Evolutionary conservation across 1,140 invertebrate species (phyloP).

Genomic region (Leptestheria dahalacensis): DNA sequence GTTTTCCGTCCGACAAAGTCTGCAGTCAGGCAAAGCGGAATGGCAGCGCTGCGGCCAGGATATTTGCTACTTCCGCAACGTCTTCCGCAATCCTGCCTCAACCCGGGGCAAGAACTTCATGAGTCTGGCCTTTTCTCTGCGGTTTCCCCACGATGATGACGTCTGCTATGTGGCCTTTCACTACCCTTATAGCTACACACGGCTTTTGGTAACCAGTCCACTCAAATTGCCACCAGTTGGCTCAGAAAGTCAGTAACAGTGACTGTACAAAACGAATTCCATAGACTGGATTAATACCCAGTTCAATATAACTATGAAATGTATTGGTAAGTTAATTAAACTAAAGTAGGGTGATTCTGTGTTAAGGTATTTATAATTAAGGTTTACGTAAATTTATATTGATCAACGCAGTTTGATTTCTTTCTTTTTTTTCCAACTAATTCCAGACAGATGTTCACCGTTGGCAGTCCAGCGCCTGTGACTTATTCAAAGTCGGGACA

Average conservation of each 20-base stretch:
- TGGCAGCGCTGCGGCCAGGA: constrained; percentile 59
- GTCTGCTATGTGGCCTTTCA: constrained; percentile 82
- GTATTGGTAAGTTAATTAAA: too few species aligned
- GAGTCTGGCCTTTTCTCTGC: constrained; percentile 67
- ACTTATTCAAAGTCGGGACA: background rate
- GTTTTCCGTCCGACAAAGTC: constrained; percentile 59
- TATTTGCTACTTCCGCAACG: constrained; percentile 61
- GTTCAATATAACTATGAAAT: too few species aligned
- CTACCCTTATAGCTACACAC: constrained; percentile 75
- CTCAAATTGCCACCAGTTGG: too few species aligned
- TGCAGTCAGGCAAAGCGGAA: constrained; percentile 34
- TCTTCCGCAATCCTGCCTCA: constrained; percentile 23
- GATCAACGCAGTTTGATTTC: too few species aligned
- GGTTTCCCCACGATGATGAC: constrained; percentile 59
- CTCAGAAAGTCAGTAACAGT: too few species aligned
- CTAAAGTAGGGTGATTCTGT: too few species aligned
- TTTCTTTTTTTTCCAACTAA: constrained; percentile 11
- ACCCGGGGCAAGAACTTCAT: constrained; percentile 36
- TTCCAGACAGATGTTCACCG: constrained; percentile 1
- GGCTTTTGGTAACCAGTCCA: constrained; percentile 52
- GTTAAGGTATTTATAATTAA: too few species aligned
- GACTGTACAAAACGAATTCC: too few species aligned
- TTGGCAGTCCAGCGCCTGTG: background rate
- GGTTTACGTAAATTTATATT: too few species aligned
- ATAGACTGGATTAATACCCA: too few species aligned